A percentile compares a stretch with the other conserved stretches of the same genome.
phyloP scores from a whole-genome alignment of 2,888 invertebrate genomes.

The Pelosia muscerda region DNA sequence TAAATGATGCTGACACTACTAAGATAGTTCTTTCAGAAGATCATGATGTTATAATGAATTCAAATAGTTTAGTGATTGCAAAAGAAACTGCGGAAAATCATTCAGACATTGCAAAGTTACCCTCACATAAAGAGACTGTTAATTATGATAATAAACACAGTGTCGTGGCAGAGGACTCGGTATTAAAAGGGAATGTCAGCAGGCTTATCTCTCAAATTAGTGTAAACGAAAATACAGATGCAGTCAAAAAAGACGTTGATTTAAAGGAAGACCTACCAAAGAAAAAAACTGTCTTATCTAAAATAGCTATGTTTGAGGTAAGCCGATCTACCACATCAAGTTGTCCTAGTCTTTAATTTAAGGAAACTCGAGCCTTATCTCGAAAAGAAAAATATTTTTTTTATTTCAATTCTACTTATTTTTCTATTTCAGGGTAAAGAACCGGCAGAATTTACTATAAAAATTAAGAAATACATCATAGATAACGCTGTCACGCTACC shows the following conservation, averaged over 20 bases:
- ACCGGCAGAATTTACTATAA: slow-evolving; percentile 14
- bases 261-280: slow-evolving; percentile 56
- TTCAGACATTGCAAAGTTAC: neutral
- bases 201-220: slow-evolving; percentile 59
- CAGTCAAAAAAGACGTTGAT: slow-evolving; percentile 46
- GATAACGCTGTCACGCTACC: neutral
- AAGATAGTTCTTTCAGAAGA: neutral
- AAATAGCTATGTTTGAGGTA: slow-evolving; percentile 81
- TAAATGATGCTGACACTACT: neutral
- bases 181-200: slow-evolving; percentile 68
- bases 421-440: slow-evolving; percentile 24
- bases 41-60: neutral
- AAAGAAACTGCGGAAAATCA: slow-evolving; percentile 18
- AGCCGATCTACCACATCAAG: slow-evolving; percentile 28
- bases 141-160: slow-evolving; percentile 24
- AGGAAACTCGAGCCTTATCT: neutral
- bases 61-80: slow-evolving; percentile 11
- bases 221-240: slow-evolving; percentile 36
- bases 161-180: slow-evolving; percentile 50
- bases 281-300: slow-evolving; percentile 68
- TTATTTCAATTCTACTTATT: neutral
- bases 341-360: neutral
- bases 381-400: neutral
- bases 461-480: slow-evolving; percentile 16
- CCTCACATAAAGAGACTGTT: slow-evolving; percentile 10